Evolutionary conservation across 2,797 vertebrate species (phyloP).

Genomic region (Danio aesculapii): DNA sequence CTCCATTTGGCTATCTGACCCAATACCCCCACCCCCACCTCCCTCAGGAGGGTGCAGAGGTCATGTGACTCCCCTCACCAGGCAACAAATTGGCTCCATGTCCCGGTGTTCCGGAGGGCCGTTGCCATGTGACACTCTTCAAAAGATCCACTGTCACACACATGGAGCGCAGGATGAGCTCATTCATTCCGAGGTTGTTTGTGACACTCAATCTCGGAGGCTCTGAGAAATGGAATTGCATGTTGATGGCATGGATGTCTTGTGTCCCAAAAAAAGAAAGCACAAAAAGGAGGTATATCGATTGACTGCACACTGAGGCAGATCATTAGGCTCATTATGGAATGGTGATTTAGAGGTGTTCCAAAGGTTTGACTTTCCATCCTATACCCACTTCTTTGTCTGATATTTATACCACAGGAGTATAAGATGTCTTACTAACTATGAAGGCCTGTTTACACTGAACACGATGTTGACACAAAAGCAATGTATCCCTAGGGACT

Average conservation of each 20-base stretch:
- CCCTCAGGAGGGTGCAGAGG: slow-evolving; percentile 59
- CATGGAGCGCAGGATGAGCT: slow-evolving; percentile 33
- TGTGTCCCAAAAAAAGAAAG: slow-evolving; percentile 23
- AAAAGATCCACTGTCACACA: slow-evolving; percentile 26
- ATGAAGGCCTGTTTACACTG: not conserved
- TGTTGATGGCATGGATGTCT: slow-evolving; percentile 9
- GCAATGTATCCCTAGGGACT: not conserved
- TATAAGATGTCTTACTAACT: slow-evolving; percentile 1
- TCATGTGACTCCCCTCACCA: slow-evolving; percentile 70
- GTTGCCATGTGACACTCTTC: slow-evolving; percentile 49
- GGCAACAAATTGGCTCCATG: slow-evolving; percentile 69
- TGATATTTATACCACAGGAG: slow-evolving; percentile 19
- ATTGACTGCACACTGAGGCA: slow-evolving; percentile 37
- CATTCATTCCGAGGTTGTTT: slow-evolving; percentile 44
- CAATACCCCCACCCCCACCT: slow-evolving; percentile 54
- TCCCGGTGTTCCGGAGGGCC: slow-evolving; percentile 37
- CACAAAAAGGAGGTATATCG: slow-evolving; percentile 44
- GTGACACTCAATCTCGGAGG: slow-evolving; percentile 36
- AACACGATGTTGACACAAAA: slow-evolving; percentile 11
- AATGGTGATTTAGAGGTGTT: slow-evolving; percentile 42
- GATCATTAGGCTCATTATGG: slow-evolving; percentile 56
- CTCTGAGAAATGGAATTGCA: slow-evolving; percentile 27
- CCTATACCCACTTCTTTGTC: slow-evolving; percentile 9
- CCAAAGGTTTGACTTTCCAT: slow-evolving; percentile 45
- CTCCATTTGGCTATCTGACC: slow-evolving; percentile 74